Conservation (phyloP, 2,888 invertebrate genomes). For the Meiosimyza platycephala region DNA sequence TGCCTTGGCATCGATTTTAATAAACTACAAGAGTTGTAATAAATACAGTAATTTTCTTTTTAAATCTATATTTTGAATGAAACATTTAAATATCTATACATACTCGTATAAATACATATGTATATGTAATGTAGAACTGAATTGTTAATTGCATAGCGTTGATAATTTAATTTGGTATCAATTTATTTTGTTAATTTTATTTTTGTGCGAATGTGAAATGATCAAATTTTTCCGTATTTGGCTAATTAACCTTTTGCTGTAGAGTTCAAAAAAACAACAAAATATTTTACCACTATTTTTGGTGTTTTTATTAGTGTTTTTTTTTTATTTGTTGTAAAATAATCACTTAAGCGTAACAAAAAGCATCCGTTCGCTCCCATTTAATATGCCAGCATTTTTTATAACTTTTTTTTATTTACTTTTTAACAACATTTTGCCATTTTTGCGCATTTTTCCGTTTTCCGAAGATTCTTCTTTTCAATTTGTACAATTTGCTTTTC, state of each 20-base stretch:
- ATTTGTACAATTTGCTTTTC: neutral
- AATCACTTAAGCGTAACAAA: constrained; percentile 62
- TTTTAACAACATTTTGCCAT: neutral
- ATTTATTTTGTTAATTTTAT: neutral
- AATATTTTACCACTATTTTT: neutral
- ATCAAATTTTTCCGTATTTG: neutral
- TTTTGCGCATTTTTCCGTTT: neutral
- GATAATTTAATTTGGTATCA: neutral
- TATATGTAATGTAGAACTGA: too few relatives aligned
- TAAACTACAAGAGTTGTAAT: too few relatives aligned
- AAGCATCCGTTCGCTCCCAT: constrained; percentile 56
- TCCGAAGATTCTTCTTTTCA: neutral
- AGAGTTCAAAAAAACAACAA: neutral
- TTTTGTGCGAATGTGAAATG: neutral
- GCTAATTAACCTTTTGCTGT: constrained; percentile 2
- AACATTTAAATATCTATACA: too few relatives aligned
- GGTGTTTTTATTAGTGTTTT: constrained; percentile 25
- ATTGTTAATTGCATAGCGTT: neutral
- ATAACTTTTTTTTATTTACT: neutral
- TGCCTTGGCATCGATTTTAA: too few relatives aligned
- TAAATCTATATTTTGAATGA: too few relatives aligned
- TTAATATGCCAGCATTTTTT: constrained; percentile 35
- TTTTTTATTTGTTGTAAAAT: constrained; percentile 45
- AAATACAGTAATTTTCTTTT: too few relatives aligned
- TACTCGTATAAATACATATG: too few relatives aligned